These are phyloP conservation scores for Alauda arvensis DNA, from an alignment of 2,797 vertebrate genomes.

Conservation along the genomic window DNA sequence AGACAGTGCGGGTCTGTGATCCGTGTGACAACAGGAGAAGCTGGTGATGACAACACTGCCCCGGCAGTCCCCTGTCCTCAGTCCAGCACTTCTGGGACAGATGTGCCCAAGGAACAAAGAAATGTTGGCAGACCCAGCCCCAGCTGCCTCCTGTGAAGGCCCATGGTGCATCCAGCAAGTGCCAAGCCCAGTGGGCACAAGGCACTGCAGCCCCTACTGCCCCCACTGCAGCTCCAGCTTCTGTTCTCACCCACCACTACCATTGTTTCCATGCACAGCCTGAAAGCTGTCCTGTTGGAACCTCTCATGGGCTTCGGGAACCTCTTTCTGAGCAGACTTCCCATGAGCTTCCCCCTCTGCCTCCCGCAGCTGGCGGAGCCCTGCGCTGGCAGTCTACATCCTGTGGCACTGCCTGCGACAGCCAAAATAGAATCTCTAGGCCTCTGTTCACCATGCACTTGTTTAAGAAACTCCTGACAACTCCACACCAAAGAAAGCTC, in stretches of 20 bases:
- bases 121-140: background rate
- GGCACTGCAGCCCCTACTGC: background rate
- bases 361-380: background rate
- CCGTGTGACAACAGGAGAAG: background rate
- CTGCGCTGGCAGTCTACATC: background rate
- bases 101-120: background rate
- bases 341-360: background rate
- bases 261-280: no score
- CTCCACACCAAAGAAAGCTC: background rate
- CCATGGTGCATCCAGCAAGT: fast-evolving
- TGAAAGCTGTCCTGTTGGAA: background rate
- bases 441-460: background rate
- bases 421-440: background rate
- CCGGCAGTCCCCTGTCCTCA: background rate
- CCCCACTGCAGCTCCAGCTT: background rate
- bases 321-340: background rate
- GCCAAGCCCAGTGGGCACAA: background rate
- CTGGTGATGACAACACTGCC: background rate
- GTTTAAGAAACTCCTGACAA: background rate
- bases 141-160: background rate
- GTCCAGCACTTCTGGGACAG: background rate
- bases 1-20: background rate
- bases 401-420: background rate
- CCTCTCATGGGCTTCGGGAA: background rate
- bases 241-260: background rate